Percentiles rank a stretch among this genome's conserved stretches.
These are phyloP conservation scores for Plusia festucae DNA, from an alignment of 2,888 invertebrate species.

Conservation along the genomic window DNA sequence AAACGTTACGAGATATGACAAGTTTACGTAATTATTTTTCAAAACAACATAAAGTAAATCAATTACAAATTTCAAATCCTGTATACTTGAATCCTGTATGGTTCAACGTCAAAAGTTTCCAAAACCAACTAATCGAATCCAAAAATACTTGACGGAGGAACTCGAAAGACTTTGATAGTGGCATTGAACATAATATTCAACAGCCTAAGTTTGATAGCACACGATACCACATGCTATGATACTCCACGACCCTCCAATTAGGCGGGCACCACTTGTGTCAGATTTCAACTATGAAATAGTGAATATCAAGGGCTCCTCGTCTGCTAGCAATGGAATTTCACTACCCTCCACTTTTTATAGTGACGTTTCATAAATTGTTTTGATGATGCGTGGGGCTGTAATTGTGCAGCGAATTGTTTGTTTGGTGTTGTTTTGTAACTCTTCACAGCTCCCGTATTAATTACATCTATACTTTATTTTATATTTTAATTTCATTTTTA, in stretches of 20 bases:
- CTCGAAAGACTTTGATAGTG: neutral
- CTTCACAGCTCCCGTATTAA: too few species aligned
- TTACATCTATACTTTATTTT: too few species aligned
- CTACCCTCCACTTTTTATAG: slow-evolving; percentile 17
- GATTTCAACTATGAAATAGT: slow-evolving; percentile 68
- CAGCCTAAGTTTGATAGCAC: slow-evolving; percentile 8
- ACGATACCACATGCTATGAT: slow-evolving; percentile 39
- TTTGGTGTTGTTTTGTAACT: neutral
- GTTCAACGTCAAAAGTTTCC: too few species aligned
- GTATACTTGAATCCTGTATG: too few species aligned
- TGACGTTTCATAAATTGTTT: slow-evolving; percentile 34
- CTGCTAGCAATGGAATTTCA: slow-evolving; percentile 27
- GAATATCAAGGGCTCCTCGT: slow-evolving; percentile 49
- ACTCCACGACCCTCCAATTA: slow-evolving; percentile 65
- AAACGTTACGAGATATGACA: too few species aligned
- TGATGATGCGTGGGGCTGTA: slow-evolving; percentile 20
- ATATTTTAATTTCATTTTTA: too few species aligned
- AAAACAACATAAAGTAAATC: too few species aligned
- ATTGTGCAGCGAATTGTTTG: slow-evolving; percentile 9
- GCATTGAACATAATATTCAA: slow-evolving; percentile 19
- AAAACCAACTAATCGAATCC: too few species aligned
- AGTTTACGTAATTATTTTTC: too few species aligned
- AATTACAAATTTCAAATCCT: too few species aligned
- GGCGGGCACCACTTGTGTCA: slow-evolving; percentile 59
- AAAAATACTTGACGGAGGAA: neutral